phyloP scores from a whole-genome alignment of 37 sponge, comb jelly and placozoan genomes.

The Halisarca cf. caerulea region DNA sequence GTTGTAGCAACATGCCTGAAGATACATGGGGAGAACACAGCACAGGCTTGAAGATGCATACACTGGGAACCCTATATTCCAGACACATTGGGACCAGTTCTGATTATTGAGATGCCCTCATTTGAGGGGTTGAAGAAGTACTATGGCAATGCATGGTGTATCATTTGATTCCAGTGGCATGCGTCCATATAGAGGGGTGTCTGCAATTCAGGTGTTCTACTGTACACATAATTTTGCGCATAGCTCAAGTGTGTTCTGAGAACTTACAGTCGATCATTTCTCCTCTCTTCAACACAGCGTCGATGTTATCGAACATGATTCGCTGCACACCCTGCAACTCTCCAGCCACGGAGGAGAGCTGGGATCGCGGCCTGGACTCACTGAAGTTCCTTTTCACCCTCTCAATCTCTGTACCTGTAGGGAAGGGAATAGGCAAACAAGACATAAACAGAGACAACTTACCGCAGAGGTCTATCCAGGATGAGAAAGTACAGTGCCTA shows the following conservation, averaged over 20 bases:
- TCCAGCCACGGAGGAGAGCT: slow-evolving; percentile 76
- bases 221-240: neutral
- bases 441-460: too few species aligned
- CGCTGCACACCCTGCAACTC: slow-evolving; percentile 96
- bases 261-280: slow-evolving; percentile 89
- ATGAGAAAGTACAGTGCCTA: too few species aligned
- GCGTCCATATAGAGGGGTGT: neutral
- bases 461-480: too few species aligned
- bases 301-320: slow-evolving; percentile 99
- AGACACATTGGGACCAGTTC: too few species aligned
- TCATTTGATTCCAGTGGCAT: neutral
- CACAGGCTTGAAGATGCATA: too few species aligned
- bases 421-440: too few species aligned
- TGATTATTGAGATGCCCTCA: too few species aligned
- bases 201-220: neutral
- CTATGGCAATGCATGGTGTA: neutral
- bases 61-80: too few species aligned
- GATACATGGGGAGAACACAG: too few species aligned
- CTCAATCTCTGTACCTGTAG: slow-evolving; percentile 78
- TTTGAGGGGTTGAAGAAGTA: too few species aligned
- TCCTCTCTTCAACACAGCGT: slow-evolving; percentile 93
- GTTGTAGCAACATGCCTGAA: too few species aligned
- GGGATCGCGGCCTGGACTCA: slow-evolving; percentile 71
- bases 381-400: slow-evolving; percentile 82
- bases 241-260: neutral